A percentile compares a stretch with the other conserved stretches of the same genome.
Conservation (phyloP, 2,797 vertebrate species). For the Amblyopsis hoosieri region DNA sequence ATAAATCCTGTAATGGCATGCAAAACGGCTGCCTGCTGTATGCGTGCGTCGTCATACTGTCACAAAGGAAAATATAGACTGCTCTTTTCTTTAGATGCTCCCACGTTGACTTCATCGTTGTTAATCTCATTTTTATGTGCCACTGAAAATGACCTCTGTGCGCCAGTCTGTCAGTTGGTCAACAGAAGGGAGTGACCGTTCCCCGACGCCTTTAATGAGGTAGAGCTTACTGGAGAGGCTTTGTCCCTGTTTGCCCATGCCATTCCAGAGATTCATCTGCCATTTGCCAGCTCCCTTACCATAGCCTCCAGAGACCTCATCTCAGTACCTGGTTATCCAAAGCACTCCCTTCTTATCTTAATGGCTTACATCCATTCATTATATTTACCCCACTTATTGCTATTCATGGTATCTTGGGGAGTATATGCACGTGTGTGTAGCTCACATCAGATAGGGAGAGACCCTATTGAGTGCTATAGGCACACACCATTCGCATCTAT, state of each 20-base stretch:
- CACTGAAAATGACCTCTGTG: constrained; percentile 48
- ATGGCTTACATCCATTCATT: constrained; percentile 23
- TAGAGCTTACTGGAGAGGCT: constrained; percentile 20
- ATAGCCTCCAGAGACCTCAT: constrained; percentile 56
- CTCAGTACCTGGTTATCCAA: constrained; percentile 45
- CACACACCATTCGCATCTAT: too few species aligned
- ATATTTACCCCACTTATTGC: too few species aligned
- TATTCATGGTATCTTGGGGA: too few species aligned
- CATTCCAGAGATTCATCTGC: constrained; percentile 35
- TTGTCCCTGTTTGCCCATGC: constrained; percentile 22
- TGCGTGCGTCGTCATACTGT: constrained; percentile 43
- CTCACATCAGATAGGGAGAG: too few species aligned
- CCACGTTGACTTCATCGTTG: constrained; percentile 53
- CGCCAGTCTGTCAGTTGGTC: constrained; percentile 49
- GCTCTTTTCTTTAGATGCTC: constrained; percentile 63
- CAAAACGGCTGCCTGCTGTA: constrained; percentile 35
- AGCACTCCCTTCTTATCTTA: constrained; percentile 43
- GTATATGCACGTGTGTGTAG: too few species aligned
- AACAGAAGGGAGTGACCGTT: constrained; percentile 35
- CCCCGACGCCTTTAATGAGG: constrained; percentile 43
- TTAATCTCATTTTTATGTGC: constrained; percentile 52
- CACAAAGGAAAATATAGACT: constrained; percentile 38
- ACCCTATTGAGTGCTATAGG: too few species aligned
- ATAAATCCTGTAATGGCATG: constrained; percentile 44
- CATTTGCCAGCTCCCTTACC: constrained; percentile 40